Percentiles rank a stretch among this genome's conserved stretches.
phyloP scores from a whole-genome alignment of 2,113 vertebrate genomes.

The Lepisosteus osseus region DNA sequence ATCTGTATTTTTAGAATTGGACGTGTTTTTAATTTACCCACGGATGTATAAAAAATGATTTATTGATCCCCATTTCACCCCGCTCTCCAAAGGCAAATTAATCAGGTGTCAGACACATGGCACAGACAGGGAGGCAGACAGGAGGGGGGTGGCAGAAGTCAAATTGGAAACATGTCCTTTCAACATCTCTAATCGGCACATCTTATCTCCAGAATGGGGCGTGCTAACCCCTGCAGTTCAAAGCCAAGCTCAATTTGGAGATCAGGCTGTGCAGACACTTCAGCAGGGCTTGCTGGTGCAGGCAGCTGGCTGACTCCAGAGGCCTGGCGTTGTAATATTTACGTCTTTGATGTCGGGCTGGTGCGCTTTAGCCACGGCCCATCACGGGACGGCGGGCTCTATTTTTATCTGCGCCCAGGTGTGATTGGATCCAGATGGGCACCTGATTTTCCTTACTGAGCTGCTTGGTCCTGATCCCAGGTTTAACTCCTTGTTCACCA shows the following conservation, averaged over 20 bases:
- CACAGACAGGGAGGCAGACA: constrained; percentile 38
- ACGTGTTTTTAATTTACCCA: constrained; percentile 70
- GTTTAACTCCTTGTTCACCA: constrained; percentile 31
- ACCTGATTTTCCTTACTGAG: constrained; percentile 35
- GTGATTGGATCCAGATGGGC: constrained; percentile 61
- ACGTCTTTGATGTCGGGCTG: constrained; percentile 42
- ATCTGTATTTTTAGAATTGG: constrained; percentile 48
- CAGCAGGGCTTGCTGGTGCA: constrained; percentile 2
- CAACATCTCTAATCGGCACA: constrained; percentile 57
- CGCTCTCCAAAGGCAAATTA: constrained; percentile 56
- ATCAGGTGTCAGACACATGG: constrained; percentile 78
- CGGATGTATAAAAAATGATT: constrained; percentile 67
- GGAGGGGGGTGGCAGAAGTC: constrained; percentile 64
- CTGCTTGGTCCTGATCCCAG: constrained; percentile 24
- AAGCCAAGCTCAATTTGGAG: constrained; percentile 36
- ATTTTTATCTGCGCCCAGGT: constrained; percentile 55
- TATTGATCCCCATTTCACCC: constrained; percentile 56
- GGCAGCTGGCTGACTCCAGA: constrained; percentile 3
- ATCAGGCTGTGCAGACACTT: constrained; percentile 10
- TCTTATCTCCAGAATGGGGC: constrained; percentile 55
- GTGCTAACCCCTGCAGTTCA: constrained; percentile 36
- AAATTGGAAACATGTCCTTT: constrained; percentile 64
- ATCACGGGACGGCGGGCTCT: constrained; percentile 30
- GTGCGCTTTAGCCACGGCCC: constrained; percentile 27
- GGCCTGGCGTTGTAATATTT: not conserved